Base-by-base conservation (phyloP, 2,113 vertebrate species). In the Nansenia antarctica region DNA sequence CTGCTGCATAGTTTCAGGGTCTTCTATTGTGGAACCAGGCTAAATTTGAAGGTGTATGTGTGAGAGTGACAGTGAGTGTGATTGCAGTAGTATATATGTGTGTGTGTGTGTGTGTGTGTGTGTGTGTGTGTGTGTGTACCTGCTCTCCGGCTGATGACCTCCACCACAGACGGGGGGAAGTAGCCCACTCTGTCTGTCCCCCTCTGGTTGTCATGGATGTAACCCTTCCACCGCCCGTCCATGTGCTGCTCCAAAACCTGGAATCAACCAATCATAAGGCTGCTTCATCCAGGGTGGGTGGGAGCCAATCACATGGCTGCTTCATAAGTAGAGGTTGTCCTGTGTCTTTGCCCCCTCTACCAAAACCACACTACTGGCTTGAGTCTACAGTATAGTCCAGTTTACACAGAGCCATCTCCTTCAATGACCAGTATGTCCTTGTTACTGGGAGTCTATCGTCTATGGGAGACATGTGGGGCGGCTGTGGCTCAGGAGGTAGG, bases 161-260 rank as follows among this genome's bases (percentile, higher is more conserved):
- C 97, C 0, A 98, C 96, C 2, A 98, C 96, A 73, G 96, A 95
- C 0, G 97, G 94, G 1, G 96, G 96, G 63, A 99, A 99, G 87
- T 94, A 99, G 60, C 97, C 97, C 0, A 99, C 94, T 0, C 95
- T 92, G 81, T 99, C 96, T 0, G 94, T 96, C 77, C 96, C 95
- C 60, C 92, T 93, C 89, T 96, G 96, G 62, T 85, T 64, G 2
- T 98, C 96, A 0, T 98, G 97, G 85, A 99, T 94, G 71, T 97
- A 94, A 20, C 96, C 97, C 87, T 98, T 99, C 97, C 97, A 99
- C 22, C 95, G 94, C 22, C 96, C 96, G 0, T 98, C 96, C 0
- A 93, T 85, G 31, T 98, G 96, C 84, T 99, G 96, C 83, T 98
- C 97, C 69, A 99, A 82, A 29, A 99, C 97, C 97, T 99, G 84